phyloP scores from a whole-genome alignment of 2,113 vertebrate genomes.

The Tyrannus savana region DNA sequence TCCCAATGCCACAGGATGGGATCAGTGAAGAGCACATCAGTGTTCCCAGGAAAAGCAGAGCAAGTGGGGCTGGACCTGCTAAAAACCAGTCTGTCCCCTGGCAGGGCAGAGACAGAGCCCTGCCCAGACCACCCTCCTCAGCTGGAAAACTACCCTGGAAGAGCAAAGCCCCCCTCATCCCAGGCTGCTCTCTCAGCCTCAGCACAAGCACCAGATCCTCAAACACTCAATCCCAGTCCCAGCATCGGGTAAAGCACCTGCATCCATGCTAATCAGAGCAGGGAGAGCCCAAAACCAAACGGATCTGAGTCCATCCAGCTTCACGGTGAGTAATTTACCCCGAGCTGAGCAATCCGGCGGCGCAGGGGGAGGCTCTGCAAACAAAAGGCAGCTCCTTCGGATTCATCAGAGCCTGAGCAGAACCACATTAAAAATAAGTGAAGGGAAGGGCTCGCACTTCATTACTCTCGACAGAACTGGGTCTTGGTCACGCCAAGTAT shows the following conservation, averaged over 20 bases:
- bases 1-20: background rate
- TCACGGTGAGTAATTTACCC: background rate
- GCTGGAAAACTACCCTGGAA: background rate
- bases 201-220: background rate
- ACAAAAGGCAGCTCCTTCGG: background rate
- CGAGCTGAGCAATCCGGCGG: background rate
- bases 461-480: conserved; percentile 44
- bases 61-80: background rate
- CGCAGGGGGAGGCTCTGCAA: background rate
- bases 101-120: background rate
- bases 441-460: conserved; percentile 38
- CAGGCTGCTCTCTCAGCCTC: background rate
- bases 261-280: rapidly evolving
- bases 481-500: conserved; percentile 17
- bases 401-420: background rate
- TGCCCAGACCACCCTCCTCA: background rate
- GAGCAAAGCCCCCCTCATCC: background rate
- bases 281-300: background rate
- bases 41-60: background rate
- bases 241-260: background rate
- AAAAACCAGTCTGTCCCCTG: background rate
- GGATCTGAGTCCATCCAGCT: background rate
- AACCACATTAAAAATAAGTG: conserved; percentile 44
- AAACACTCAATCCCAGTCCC: rapidly evolving
- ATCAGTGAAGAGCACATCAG: rapidly evolving